Evolutionary conservation across 2,888 invertebrate genomes (phyloP), one percentile per base, ranked within the genome.

Genomic region (Xestoiulus laeticollis): DNA sequence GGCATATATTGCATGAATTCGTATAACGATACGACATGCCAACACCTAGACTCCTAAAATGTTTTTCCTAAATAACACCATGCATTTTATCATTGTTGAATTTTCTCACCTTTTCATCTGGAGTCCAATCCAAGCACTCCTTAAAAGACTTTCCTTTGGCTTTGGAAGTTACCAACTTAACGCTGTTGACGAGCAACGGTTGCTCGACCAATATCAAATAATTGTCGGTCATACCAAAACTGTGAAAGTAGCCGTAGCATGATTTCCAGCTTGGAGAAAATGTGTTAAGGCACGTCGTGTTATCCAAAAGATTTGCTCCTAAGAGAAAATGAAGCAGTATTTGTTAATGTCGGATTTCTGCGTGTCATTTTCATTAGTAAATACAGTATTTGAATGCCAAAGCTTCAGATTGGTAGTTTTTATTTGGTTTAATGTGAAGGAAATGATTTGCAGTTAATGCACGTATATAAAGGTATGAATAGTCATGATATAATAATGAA

Each of bases 171-270:
- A 92, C 90, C 38, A 93, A 90, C 89, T 92, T 92, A 33, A 92
- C 89, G 14, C 91, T 90, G 90, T 92, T 93, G 53, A 92, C 90
- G 14, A 91, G 90, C 48, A 93, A 89, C 0, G 94, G 93, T 88
- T 92, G 93, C 90, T 94, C 94, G 68, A 94, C 91, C 88, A 94
- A 92, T 33, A 94, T 91, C 38, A 93, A 90, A 90, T 93, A 93
- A 89, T 93, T 92, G 88, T 93, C 92, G 0, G 93, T 92, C 90
- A 94, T 92, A 16, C 92, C 93, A 90, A 94, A 94, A 89, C 93
- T 93, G 91, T 94, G 94, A 89, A 92, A 92, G 90, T 93, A 94
- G 3, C 91, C 90, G 85, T 91, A 91, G 88, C 90, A 90, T 4
- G 91, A 89, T 85, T 90, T 92, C 91, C 91, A 91, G 78, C 91